Conservation (phyloP, 2,797 vertebrate species). For the Spinibarbus caldwelli region DNA sequence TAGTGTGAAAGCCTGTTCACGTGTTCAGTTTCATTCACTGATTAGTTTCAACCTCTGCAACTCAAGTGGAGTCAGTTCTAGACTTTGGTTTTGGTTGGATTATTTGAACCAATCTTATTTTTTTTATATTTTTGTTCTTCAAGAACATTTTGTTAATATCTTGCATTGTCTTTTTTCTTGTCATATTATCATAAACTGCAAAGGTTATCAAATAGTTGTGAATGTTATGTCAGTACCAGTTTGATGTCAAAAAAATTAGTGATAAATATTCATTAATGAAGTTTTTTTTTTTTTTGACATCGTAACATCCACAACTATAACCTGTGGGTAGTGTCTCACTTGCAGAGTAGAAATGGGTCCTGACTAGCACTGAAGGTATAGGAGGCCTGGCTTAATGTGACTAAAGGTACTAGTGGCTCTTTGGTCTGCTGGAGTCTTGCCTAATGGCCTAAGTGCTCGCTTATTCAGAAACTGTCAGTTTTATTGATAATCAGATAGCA, state of each 20-base stretch:
- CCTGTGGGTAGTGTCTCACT: not conserved
- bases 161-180: not conserved
- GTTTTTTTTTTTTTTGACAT: not conserved
- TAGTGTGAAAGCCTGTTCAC: no score
- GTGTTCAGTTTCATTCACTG: not conserved
- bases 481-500: conserved; percentile 61
- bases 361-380: not conserved
- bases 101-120: not conserved
- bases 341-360: not conserved
- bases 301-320: not conserved
- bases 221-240: not conserved
- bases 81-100: not conserved
- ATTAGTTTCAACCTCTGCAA: not conserved
- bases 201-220: no score
- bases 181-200: not conserved
- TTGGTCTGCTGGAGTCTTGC: conserved; percentile 44
- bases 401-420: conserved; percentile 24
- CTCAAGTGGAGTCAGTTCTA: not conserved
- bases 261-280: no score
- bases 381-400: not conserved
- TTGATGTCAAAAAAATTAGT: no score
- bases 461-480: conserved; percentile 40
- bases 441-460: conserved; percentile 47
- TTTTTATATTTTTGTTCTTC: not conserved
- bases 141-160: not conserved